Base-by-base conservation (phyloP, 2,888 invertebrate species). In the Cheilosia soror region DNA sequence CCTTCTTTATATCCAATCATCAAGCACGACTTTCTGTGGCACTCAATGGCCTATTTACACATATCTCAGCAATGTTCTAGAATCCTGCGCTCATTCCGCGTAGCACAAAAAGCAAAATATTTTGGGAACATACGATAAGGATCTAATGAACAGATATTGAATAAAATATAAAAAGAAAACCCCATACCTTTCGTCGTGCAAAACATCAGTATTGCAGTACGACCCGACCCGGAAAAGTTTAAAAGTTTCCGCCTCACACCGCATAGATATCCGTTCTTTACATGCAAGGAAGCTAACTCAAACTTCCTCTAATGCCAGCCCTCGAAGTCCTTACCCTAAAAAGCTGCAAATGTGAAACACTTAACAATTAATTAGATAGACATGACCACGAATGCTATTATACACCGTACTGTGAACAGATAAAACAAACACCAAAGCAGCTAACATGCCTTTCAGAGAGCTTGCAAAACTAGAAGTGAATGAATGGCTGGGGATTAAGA, bases 301-400 rank as follows among this genome's bases (percentile, higher is more conserved):
- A 51, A 63, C 15, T 29, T 40, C 49, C 42, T 55, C 27, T 25
- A 44, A 60, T 40, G 58, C 29, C 51, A 29, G 13, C 31, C 20
- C n/a, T 37, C n/a, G 33, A 63, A 65, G 57, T 63, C 27, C 42
- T 77, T 62, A 78, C 62, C 49, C 29, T 57, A 77, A 71, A 66
- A 77, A 77, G 51, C 53, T 37, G 72, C 49, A 83, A 73, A 78
- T 68, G 42, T 6, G 20, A 79, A 29, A 51, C 63, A 75, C 79
- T 79, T 58, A 63, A 47, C 73, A 75, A 79, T 75, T 73, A 79
- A 79, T 84, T 75, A 79, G 73, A 63, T 63, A 71, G 51, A 49
- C 84, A 69, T 80, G 66, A 42, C 65, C 69, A 47, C 71, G n/a
- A 76, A 66, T 55, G 27, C 27, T 42, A 4, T 37, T 37, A 66